Conservation (phyloP, 2,888 invertebrate genomes). For the Seira ritae region DNA sequence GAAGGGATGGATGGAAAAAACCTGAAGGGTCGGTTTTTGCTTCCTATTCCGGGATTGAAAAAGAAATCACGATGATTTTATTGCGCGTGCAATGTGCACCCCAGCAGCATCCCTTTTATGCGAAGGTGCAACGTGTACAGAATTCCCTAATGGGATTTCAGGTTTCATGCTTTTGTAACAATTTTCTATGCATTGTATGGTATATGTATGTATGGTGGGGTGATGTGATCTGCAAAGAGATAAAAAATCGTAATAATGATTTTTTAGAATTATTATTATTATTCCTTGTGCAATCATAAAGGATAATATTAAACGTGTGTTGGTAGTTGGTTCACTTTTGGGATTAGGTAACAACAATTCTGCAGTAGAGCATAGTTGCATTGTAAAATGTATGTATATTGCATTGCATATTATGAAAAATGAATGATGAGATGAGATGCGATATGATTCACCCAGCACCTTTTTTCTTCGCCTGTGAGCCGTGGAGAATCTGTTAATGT, state of each 20-base stretch:
- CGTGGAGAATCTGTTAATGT: constrained; percentile 65
- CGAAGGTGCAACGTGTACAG: constrained; percentile 44
- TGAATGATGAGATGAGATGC: constrained; percentile 5
- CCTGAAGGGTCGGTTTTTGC: background rate
- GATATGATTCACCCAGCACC: constrained; percentile 4
- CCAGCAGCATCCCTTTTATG: constrained; percentile 33
- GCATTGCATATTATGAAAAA: constrained; percentile 4
- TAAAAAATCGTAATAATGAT: constrained; percentile 10
- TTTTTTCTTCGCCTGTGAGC: constrained; percentile 35
- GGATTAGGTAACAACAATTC: constrained; percentile 32
- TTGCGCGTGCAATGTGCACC: background rate
- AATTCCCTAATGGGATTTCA: constrained; percentile 14
- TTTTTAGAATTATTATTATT: background rate
- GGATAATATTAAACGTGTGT: constrained; percentile 37
- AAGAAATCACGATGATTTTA: background rate
- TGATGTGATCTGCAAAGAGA: background rate
- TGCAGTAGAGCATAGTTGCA: too few species aligned
- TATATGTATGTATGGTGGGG: too few species aligned
- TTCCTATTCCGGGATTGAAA: background rate
- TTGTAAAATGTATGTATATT: too few species aligned
- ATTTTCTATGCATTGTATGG: too few species aligned
- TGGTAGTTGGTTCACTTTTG: constrained; percentile 39
- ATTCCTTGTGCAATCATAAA: constrained; percentile 1
- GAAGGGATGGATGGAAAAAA: constrained; percentile 1
- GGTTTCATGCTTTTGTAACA: background rate